Conservation (phyloP, 2,888 invertebrate species). For the Phaedon cochleariae region DNA sequence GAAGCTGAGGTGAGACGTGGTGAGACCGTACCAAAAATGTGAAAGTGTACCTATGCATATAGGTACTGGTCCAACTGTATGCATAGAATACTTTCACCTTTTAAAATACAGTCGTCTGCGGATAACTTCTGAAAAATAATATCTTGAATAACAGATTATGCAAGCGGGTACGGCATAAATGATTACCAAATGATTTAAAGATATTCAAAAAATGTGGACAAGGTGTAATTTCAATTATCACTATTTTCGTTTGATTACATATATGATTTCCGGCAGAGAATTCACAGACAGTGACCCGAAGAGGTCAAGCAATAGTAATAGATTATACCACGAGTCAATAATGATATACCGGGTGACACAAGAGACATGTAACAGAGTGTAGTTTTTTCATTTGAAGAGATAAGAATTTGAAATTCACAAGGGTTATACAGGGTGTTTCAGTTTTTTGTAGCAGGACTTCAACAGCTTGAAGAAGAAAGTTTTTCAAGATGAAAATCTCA, state of each 20-base stretch:
- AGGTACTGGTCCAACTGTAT: conserved; percentile 5
- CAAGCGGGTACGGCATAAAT: neutral
- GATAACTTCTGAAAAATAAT: neutral
- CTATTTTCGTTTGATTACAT: neutral
- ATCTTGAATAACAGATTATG: neutral
- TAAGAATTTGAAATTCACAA: too few species aligned
- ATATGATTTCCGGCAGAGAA: neutral
- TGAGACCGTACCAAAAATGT: conserved; percentile 26
- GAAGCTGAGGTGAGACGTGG: too few species aligned
- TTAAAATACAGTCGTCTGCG: conserved; percentile 14
- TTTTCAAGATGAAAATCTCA: too few species aligned
- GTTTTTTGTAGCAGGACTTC: too few species aligned
- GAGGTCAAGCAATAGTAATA: too few species aligned
- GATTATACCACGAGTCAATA: too few species aligned
- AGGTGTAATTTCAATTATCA: neutral
- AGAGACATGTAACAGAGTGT: too few species aligned
- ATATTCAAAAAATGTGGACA: neutral
- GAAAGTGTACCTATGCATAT: conserved; percentile 28
- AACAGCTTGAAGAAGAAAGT: too few species aligned
- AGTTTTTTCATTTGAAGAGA: too few species aligned
- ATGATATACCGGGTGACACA: too few species aligned
- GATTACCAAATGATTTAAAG: neutral
- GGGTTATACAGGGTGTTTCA: too few species aligned
- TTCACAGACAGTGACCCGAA: too few species aligned
- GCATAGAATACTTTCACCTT: conserved; percentile 34